A percentile compares a stretch with the other conserved stretches of the same genome.
These are phyloP conservation scores for Calephelis perditalis DNA, from an alignment of 2,888 invertebrate species.

Conservation along the genomic window DNA sequence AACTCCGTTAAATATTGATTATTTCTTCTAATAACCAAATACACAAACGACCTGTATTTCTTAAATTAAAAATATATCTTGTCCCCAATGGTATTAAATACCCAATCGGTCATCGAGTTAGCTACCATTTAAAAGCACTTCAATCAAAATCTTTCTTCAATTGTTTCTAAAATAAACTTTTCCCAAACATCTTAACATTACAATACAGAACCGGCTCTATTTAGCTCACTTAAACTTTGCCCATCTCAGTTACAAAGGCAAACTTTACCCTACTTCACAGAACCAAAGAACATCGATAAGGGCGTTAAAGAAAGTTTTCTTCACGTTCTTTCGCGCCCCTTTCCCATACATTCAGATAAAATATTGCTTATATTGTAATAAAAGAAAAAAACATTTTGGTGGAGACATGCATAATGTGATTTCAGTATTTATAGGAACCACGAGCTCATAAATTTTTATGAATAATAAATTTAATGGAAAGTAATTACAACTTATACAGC, in stretches of 20 bases:
- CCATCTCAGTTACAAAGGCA: constrained; percentile 11
- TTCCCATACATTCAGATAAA: constrained; percentile 5
- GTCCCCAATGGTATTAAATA: no score
- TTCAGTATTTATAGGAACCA: constrained; percentile 6
- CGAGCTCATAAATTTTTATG: background rate
- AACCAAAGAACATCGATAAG: constrained; percentile 7
- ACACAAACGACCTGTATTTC: no score
- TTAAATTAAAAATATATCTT: no score
- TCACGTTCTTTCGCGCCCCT: background rate
- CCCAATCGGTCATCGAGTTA: no score
- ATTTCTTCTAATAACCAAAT: no score
- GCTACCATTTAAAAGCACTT: background rate
- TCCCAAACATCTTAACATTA: constrained; percentile 6
- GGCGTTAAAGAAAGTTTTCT: constrained; percentile 4
- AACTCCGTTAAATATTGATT: no score
- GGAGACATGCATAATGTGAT: background rate
- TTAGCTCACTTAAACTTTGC: constrained; percentile 8
- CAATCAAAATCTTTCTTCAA: background rate
- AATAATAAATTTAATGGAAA: background rate
- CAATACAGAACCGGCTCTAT: constrained; percentile 1
- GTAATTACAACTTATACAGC: background rate
- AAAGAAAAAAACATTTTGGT: background rate
- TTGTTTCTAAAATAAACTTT: background rate
- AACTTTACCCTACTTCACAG: constrained; percentile 8
- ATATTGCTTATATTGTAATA: constrained; percentile 12